Conservation (phyloP, 1,140 invertebrate species). For the Magallana angulata region DNA sequence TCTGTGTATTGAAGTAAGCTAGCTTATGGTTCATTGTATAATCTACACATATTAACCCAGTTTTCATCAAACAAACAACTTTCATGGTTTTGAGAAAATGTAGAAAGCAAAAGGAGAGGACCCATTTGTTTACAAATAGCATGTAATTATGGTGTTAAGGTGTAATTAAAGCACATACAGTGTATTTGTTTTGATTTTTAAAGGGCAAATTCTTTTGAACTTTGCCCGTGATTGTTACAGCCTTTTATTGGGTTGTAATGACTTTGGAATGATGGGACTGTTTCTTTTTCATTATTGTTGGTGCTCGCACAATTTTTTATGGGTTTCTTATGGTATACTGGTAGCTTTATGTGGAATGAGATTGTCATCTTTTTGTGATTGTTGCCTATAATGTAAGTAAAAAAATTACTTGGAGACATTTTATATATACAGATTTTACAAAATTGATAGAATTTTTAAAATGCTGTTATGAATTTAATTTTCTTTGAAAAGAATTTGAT, state of each 20-base stretch:
- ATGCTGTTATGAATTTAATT: too few relatives aligned
- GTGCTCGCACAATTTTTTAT: not conserved
- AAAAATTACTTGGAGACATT: too few relatives aligned
- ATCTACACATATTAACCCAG: not conserved
- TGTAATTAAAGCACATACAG: not conserved
- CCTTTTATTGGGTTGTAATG: not conserved
- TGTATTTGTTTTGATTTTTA: conserved; percentile 32
- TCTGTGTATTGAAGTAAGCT: too few relatives aligned
- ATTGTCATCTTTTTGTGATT: not conserved
- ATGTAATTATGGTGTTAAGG: conserved; percentile 16
- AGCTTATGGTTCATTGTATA: too few relatives aligned
- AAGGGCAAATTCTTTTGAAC: conserved; percentile 28
- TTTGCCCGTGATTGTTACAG: not conserved
- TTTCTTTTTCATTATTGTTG: too few relatives aligned
- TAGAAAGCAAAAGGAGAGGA: not conserved
- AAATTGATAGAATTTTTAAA: too few relatives aligned
- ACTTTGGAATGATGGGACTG: not conserved
- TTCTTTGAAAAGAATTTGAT: too few relatives aligned
- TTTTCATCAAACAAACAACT: not conserved
- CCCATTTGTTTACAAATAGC: conserved; percentile 14
- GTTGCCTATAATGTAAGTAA: too few relatives aligned
- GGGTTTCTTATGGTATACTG: too few relatives aligned
- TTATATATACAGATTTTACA: too few relatives aligned
- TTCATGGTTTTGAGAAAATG: not conserved
- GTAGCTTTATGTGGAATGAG: not conserved